Conservation (phyloP, 1,140 invertebrate species). For the Trypoxylus dichotomus region DNA sequence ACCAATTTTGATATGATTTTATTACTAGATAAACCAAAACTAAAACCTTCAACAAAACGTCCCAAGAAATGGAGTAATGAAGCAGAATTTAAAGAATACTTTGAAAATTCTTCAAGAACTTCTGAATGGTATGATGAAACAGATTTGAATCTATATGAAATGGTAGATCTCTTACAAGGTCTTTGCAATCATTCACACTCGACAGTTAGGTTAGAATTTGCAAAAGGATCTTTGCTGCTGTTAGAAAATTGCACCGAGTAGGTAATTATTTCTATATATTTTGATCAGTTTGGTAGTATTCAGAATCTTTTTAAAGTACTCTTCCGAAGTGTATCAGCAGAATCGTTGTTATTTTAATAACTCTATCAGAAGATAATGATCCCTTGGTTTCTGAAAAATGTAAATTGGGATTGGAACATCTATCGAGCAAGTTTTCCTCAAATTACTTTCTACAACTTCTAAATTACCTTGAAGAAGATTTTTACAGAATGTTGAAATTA, state of each 20-base stretch:
- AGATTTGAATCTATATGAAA: conserved; percentile 57
- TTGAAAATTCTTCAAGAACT: conserved; percentile 54
- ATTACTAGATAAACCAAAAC: neutral
- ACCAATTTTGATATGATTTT: neutral
- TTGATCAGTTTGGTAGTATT: neutral
- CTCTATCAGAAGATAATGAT: conserved; percentile 61
- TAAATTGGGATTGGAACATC: conserved; percentile 50
- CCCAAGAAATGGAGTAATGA: conserved; percentile 39
- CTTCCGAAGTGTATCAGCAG: conserved; percentile 59
- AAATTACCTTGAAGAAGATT: conserved; percentile 62
- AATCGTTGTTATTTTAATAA: conserved; percentile 61
- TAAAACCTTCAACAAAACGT: neutral
- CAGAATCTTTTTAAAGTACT: conserved; percentile 53
- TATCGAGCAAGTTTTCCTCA: conserved; percentile 49
- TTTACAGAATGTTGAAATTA: conserved; percentile 58
- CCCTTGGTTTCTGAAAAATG: conserved; percentile 54
- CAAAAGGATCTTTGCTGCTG: conserved; percentile 55
- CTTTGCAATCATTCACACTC: conserved; percentile 59
- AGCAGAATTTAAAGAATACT: conserved; percentile 51
- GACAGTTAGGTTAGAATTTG: conserved; percentile 61
- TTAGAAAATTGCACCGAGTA: conserved; percentile 60
- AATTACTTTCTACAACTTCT: conserved; percentile 52
- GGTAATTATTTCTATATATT: conserved; percentile 38
- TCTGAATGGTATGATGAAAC: conserved; percentile 61
- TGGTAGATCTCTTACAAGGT: conserved; percentile 56